phyloP scores from a whole-genome alignment of 2,113 vertebrate species.

The Chaenocephalus aceratus region DNA sequence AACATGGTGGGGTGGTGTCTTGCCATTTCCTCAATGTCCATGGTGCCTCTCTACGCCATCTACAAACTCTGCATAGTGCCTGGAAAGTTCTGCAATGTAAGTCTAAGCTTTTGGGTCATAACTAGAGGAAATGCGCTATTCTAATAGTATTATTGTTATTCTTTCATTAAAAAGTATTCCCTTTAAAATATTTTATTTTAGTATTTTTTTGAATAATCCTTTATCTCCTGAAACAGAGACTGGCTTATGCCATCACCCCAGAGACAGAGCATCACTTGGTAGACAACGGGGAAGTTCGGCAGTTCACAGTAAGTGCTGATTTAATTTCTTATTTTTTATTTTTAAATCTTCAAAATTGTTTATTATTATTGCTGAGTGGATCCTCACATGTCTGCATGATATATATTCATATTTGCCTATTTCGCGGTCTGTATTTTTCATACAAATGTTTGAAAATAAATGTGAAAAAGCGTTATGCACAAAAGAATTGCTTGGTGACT shows the following conservation, averaged over 20 bases:
- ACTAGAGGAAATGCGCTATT: background rate
- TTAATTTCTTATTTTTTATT: background rate
- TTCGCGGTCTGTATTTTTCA: background rate
- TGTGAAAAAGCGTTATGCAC: too few relatives aligned
- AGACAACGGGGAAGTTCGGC: slow-evolving; percentile 89
- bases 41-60: slow-evolving; percentile 91
- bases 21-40: slow-evolving; percentile 91
- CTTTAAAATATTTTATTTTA: background rate
- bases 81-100: slow-evolving; percentile 88
- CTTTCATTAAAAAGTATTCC: background rate
- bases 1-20: slow-evolving; percentile 89
- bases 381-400: background rate
- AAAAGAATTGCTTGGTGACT: too few relatives aligned
- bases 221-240: slow-evolving; percentile 78
- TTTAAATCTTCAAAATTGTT: background rate
- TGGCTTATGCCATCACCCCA: slow-evolving; percentile 91
- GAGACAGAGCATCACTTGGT: slow-evolving; percentile 90
- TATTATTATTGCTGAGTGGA: background rate
- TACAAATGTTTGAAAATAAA: too few relatives aligned
- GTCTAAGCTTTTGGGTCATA: slow-evolving; percentile 50
- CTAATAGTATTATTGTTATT: background rate
- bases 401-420: background rate
- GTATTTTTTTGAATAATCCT: background rate
- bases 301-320: slow-evolving; percentile 86
- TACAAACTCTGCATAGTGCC: slow-evolving; percentile 90